Percentiles rank a stretch among this genome's conserved stretches.
Conservation (phyloP, 1,140 invertebrate genomes). For the Acromyrmex echinatior region DNA sequence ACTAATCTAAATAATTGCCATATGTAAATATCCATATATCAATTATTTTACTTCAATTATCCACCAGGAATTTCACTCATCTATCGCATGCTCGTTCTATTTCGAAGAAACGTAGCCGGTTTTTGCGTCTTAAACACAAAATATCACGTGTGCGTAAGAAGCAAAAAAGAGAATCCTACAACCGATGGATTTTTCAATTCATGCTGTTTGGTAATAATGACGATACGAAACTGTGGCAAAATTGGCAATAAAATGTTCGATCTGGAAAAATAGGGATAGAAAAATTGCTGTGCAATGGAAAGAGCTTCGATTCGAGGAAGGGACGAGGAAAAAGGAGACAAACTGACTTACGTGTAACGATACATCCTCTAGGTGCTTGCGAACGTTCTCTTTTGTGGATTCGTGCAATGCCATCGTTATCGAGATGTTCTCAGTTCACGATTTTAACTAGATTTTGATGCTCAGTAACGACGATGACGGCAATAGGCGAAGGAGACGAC, state of each 20-base stretch:
- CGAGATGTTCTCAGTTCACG: background rate
- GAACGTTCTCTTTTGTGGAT: constrained; percentile 83
- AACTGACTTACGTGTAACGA: constrained; percentile 73
- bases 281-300: background rate
- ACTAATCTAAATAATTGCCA: too few relatives aligned
- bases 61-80: background rate
- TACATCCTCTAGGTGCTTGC: constrained; percentile 77
- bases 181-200: background rate
- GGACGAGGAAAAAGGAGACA: background rate
- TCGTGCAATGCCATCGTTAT: constrained; percentile 80
- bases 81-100: background rate
- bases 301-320: background rate
- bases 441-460: background rate
- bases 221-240: background rate
- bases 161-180: background rate
- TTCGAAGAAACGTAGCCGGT: background rate
- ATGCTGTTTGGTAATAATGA: background rate
- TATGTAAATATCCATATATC: too few relatives aligned
- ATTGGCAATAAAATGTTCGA: too few relatives aligned
- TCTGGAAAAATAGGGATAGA: background rate
- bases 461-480: too few relatives aligned
- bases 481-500: background rate
- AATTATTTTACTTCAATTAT: background rate
- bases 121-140: background rate
- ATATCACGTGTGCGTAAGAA: background rate